Percentiles rank a stretch among this genome's conserved stretches.
These are phyloP conservation scores for Enoplosus armatus DNA, from an alignment of 2,797 vertebrate species.

Conservation along the genomic window DNA sequence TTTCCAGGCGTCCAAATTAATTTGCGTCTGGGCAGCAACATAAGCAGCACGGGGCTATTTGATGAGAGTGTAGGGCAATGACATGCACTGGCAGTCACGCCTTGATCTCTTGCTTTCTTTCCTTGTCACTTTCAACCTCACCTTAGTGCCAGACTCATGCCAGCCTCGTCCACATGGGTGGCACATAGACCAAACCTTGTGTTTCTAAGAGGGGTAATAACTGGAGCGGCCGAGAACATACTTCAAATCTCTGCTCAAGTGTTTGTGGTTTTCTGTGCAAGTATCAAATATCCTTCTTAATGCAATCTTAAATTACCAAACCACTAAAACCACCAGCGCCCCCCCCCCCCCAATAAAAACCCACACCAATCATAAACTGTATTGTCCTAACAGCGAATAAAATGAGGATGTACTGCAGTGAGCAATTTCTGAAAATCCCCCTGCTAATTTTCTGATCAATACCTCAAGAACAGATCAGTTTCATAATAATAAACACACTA, in stretches of 20 bases:
- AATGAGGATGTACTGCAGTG: slow-evolving; percentile 48
- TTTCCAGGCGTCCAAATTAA: slow-evolving; percentile 85
- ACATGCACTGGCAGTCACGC: slow-evolving; percentile 82
- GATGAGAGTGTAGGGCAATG: slow-evolving; percentile 81
- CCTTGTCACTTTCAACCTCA: slow-evolving; percentile 75
- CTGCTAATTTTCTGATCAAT: slow-evolving; percentile 77
- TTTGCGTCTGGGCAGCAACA: slow-evolving; percentile 82
- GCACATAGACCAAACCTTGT: slow-evolving; percentile 55
- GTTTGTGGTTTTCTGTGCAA: slow-evolving; percentile 19
- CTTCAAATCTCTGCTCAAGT: slow-evolving; percentile 46
- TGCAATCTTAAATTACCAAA: slow-evolving; percentile 53
- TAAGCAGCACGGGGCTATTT: slow-evolving; percentile 79
- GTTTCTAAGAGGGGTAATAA: slow-evolving; percentile 42
- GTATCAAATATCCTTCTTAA: slow-evolving; percentile 58
- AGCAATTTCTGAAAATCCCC: slow-evolving; percentile 70
- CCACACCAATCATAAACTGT: slow-evolving; percentile 34
- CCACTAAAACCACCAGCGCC: slow-evolving; percentile 34
- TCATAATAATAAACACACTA: slow-evolving; percentile 75
- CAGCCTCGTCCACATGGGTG: slow-evolving; percentile 72
- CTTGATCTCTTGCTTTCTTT: slow-evolving; percentile 81
- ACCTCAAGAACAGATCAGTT: slow-evolving; percentile 76
- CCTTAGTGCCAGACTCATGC: slow-evolving; percentile 71
- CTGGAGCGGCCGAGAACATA: slow-evolving; percentile 20
- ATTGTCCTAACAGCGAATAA: slow-evolving; percentile 60
- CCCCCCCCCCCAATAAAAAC: neutral